Conservation (phyloP, 2,113 vertebrate genomes). For the Noturus placidus region DNA sequence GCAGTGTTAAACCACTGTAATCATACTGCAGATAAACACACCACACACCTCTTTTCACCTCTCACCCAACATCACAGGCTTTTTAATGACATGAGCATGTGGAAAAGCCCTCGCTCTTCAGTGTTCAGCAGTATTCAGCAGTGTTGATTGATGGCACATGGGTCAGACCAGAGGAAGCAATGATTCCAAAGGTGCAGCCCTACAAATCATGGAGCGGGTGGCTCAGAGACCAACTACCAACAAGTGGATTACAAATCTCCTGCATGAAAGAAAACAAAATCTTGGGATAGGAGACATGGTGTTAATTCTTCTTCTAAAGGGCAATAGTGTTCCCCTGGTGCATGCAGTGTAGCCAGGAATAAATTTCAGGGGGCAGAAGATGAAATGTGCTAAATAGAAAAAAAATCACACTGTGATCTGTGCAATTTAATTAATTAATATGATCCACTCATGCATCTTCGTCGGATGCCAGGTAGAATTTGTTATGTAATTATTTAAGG, state of each 20-base stretch:
- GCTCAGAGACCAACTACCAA: slow-evolving; percentile 22
- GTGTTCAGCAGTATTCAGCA: no score
- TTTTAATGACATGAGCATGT: slow-evolving; percentile 30
- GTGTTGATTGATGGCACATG: slow-evolving; percentile 51
- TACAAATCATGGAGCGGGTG: slow-evolving; percentile 43
- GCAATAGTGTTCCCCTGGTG: slow-evolving; percentile 28
- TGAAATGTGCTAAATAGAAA: not conserved
- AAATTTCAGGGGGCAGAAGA: slow-evolving; percentile 11
- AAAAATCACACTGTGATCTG: not conserved
- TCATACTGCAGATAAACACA: slow-evolving; percentile 27
- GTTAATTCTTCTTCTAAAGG: slow-evolving; percentile 52
- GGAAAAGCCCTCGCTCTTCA: slow-evolving; percentile 29
- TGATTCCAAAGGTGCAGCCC: slow-evolving; percentile 42
- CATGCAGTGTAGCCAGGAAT: not conserved
- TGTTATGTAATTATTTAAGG: not conserved
- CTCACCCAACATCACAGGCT: slow-evolving; percentile 25
- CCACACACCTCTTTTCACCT: slow-evolving; percentile 23
- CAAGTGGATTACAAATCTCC: slow-evolving; percentile 51
- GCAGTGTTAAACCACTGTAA: not conserved
- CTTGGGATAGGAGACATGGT: slow-evolving; percentile 33
- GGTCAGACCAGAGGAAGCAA: slow-evolving; percentile 46
- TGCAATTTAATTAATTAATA: not conserved
- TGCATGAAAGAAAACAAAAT: slow-evolving; percentile 46
- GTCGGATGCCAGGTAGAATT: not conserved
- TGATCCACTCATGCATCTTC: not conserved